Percentiles rank a stretch among this genome's conserved stretches.
phyloP scores from a whole-genome alignment of 2,888 invertebrate species.

The Cerceris rybyensis region DNA sequence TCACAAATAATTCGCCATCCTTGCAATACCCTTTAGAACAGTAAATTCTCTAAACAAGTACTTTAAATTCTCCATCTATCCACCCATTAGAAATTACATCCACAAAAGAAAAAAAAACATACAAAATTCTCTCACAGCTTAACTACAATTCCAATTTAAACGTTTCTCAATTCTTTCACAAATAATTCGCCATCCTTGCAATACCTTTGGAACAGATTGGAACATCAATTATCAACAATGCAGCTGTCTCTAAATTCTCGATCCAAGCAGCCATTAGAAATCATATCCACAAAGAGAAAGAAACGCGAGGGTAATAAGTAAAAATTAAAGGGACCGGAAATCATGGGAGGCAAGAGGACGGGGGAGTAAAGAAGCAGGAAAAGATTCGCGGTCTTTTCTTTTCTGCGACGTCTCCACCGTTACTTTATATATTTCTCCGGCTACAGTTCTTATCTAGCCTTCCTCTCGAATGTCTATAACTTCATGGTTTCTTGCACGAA shows the following conservation, averaged over 20 bases:
- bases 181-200: too few species aligned
- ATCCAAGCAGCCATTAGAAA: not conserved
- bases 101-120: not conserved
- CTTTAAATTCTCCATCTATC: too few species aligned
- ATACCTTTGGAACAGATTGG: too few species aligned
- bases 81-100: not conserved
- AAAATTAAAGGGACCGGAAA: slow-evolving; percentile 10
- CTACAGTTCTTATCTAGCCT: slow-evolving; percentile 39
- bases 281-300: not conserved
- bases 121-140: too few species aligned
- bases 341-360: not conserved
- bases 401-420: slow-evolving; percentile 34
- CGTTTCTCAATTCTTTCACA: too few species aligned
- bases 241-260: too few species aligned
- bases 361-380: slow-evolving; percentile 8
- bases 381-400: slow-evolving; percentile 18
- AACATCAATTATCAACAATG: too few species aligned
- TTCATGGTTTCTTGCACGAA: slow-evolving; percentile 49
- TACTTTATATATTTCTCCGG: slow-evolving; percentile 37
- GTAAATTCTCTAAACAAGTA: too few species aligned
- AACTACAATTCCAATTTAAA: too few species aligned
- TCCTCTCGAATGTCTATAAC: slow-evolving; percentile 52
- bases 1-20: too few species aligned
- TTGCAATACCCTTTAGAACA: too few species aligned
- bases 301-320: slow-evolving; percentile 6